Evolutionary conservation across 2,113 vertebrate genomes (phyloP).

Genomic region (Menidia beryllina): DNA sequence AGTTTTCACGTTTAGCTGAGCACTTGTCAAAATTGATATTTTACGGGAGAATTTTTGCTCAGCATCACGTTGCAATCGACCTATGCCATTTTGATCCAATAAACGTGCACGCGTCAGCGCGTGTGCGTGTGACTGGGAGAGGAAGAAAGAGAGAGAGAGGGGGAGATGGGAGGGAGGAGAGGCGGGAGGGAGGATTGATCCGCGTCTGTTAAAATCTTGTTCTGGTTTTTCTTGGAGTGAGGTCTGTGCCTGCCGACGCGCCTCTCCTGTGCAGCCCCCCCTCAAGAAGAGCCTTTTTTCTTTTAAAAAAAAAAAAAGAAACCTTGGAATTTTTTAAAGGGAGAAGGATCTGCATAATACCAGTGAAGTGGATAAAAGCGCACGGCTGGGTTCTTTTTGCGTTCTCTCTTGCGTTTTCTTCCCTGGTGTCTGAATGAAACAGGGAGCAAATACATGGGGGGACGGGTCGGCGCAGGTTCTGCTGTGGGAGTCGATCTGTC

Average conservation of each 20-base stretch:
- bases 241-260: constrained; percentile 81
- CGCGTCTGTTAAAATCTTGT: constrained; percentile 85
- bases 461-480: constrained; percentile 66
- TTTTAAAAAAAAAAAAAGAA: constrained; percentile 58
- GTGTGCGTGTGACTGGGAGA: constrained; percentile 31
- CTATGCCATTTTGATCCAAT: constrained; percentile 81
- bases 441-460: constrained; percentile 42
- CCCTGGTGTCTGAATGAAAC: constrained; percentile 71
- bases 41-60: constrained; percentile 58
- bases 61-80: constrained; percentile 69
- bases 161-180: constrained; percentile 29
- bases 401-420: constrained; percentile 60
- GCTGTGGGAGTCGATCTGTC: constrained; percentile 65
- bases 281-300: constrained; percentile 63
- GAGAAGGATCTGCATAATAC: constrained; percentile 57
- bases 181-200: constrained; percentile 80
- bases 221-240: constrained; percentile 83
- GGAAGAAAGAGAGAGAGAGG: constrained; percentile 18
- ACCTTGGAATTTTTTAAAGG: constrained; percentile 58
- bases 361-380: constrained; percentile 73
- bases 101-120: constrained; percentile 68
- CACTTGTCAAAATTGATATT: constrained; percentile 53
- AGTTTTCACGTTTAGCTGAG: constrained; percentile 42
- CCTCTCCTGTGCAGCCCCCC: constrained; percentile 77
- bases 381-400: constrained; percentile 59